Evolutionary conservation across 1,140 invertebrate genomes (phyloP).

Genomic region (Rhynchophorus ferrugineus): DNA sequence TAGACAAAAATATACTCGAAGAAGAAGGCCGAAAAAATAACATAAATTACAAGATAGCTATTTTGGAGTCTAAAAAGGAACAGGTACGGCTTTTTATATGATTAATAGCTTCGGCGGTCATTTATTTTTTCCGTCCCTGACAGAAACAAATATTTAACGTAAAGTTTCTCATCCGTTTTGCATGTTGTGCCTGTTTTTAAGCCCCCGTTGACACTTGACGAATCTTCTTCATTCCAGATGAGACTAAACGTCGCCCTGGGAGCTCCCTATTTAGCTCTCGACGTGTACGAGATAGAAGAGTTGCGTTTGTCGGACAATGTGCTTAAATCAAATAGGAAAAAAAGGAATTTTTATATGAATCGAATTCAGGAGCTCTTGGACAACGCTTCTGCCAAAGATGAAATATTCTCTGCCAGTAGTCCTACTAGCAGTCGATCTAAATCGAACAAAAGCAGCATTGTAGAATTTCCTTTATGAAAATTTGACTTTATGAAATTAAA

Average conservation of each 20-base stretch:
- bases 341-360: conserved; percentile 24
- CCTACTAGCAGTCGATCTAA: conserved; percentile 23
- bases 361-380: conserved; percentile 31
- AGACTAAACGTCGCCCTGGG: conserved; percentile 37
- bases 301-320: conserved; percentile 28
- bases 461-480: conserved; percentile 28
- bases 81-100: conserved; percentile 21
- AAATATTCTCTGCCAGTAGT: conserved; percentile 7
- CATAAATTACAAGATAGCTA: conserved; percentile 37
- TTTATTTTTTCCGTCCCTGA: background rate
- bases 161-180: no score
- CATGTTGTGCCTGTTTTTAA: no score
- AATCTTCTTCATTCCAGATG: conserved; percentile 37
- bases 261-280: conserved; percentile 43
- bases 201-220: no score
- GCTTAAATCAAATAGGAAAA: conserved; percentile 27
- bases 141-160: background rate
- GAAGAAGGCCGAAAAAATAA: conserved; percentile 18
- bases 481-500: background rate
- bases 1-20: conserved; percentile 28
- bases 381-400: conserved; percentile 13
- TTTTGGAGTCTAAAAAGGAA: conserved; percentile 33
- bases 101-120: background rate
- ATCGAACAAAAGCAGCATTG: conserved; percentile 33
- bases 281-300: conserved; percentile 36